These are phyloP conservation scores for Zaprionus kolodkinae DNA, from an alignment of 1,140 invertebrate species.

Conservation along the genomic window DNA sequence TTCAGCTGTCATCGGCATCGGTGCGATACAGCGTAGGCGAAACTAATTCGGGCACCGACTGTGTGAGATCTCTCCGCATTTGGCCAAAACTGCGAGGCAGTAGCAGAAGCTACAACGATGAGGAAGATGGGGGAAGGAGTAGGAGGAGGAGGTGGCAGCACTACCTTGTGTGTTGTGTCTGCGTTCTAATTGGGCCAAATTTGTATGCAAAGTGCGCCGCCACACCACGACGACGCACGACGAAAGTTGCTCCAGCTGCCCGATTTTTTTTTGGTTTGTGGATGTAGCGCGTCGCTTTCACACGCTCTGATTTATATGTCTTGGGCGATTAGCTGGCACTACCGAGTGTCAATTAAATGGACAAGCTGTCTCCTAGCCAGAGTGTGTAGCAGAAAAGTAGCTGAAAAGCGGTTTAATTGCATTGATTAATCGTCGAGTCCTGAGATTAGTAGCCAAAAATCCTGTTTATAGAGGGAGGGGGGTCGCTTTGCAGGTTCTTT, in stretches of 20 bases:
- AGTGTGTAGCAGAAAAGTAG: not conserved
- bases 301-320: conserved; percentile 71
- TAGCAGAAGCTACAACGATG: not conserved
- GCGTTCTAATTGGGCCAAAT: conserved; percentile 69
- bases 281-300: conserved; percentile 58
- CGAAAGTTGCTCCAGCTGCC: conserved; percentile 43
- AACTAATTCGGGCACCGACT: conserved; percentile 6
- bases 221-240: conserved; percentile 6
- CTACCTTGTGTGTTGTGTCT: conserved; percentile 13
- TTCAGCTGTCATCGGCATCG: conserved; percentile 44
- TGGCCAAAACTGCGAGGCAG: conserved; percentile 46
- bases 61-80: conserved; percentile 34
- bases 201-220: conserved; percentile 70
- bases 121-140: not conserved
- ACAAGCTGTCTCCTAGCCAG: conserved; percentile 1
- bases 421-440: conserved; percentile 9
- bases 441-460: conserved; percentile 3
- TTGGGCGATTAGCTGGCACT: conserved; percentile 51
- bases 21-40: conserved; percentile 46
- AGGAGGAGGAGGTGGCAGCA: not conserved
- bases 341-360: conserved; percentile 37
- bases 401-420: conserved; percentile 4
- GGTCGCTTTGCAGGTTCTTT: not conserved
- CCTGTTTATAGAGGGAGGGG: not conserved
- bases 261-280: conserved; percentile 62